Evolutionary conservation across 2,797 vertebrate genomes (phyloP).

Genomic region (Paratrypauchen microcephalus): DNA sequence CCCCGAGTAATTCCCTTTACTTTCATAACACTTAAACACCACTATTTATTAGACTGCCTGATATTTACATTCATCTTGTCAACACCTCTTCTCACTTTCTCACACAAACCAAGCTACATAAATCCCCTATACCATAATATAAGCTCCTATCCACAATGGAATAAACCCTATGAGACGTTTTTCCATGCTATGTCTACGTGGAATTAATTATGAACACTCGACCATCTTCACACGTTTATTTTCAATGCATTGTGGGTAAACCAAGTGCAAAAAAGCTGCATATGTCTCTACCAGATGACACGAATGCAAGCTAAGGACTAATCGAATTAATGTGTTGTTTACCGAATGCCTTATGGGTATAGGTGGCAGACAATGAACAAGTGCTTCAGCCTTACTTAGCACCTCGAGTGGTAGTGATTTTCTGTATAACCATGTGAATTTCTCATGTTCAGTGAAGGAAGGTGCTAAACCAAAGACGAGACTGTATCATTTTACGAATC

Average conservation of each 20-base stretch:
- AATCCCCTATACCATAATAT: background rate
- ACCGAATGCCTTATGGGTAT: slow-evolving; percentile 10
- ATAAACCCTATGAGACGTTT: background rate
- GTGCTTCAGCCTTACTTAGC: slow-evolving; percentile 29
- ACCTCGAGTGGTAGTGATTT: slow-evolving; percentile 11
- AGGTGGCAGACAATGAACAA: slow-evolving; percentile 11
- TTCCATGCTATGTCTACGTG: background rate
- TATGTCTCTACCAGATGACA: slow-evolving; percentile 17
- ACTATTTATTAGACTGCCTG: slow-evolving; percentile 13
- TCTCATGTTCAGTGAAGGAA: background rate
- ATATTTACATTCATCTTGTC: slow-evolving; percentile 9
- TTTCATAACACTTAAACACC: slow-evolving; percentile 10
- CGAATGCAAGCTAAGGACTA: background rate
- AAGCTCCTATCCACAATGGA: background rate
- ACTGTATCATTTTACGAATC: slow-evolving; percentile 5
- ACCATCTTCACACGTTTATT: background rate
- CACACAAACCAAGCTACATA: background rate
- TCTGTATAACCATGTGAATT: background rate
- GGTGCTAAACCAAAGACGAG: background rate
- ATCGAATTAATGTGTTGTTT: slow-evolving; percentile 1
- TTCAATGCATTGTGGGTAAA: background rate
- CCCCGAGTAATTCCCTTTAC: slow-evolving; percentile 14
- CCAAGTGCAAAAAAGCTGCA: slow-evolving; percentile 8
- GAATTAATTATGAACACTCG: background rate
- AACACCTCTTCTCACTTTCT: slow-evolving; percentile 7